Base-by-base conservation (phyloP, 2,113 vertebrate species). In the Chascanopsetta lugubris region DNA sequence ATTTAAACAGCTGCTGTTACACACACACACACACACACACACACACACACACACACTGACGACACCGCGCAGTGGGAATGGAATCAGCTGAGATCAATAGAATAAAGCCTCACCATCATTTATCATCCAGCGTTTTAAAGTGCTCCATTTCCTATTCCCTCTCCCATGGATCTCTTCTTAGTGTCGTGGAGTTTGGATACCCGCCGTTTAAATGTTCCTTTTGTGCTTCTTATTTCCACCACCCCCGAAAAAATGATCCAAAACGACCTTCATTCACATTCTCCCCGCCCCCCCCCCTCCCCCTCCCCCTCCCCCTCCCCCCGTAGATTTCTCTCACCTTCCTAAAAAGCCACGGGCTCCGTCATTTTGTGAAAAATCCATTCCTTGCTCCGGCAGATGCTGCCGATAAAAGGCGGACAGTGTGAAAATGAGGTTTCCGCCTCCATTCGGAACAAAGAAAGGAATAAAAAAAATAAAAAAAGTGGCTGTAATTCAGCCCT, bases 351-450 rank as follows among this genome's bases (percentile, higher is more conserved):
- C 25, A 34, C 30, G 3, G 29, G 49, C 60, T 42, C 63, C 30
- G 22, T 80, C 76, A 49, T 72, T 73, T 66, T 45, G 24, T 42
- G 12, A 55, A 36, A 75, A 72, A 75, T 61, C 63, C 43, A 80
- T 70, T 60, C 29, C 42, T 26, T 54, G 32, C 40, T 8, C 30
- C 56, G 18, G 54, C 47, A 65, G 63, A 72, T 45, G 3, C 30
- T 46, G 55, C 59, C 1, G 38, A 79, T 83, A 72, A 59, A 65
- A 69, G 60, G 20, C 32, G n/a, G 43, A 54, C 18, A 18, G 34
- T 20, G 29, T 53, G 55, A 58, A 79, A 72, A 80, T 71, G 26
- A 60, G 47, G 49, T n/a, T n/a, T n/a, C n/a, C n/a, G n/a, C n/a
- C 64, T 61, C 18, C 60, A 51, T 70, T 76, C 54, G 6, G 53